Base-by-base conservation (phyloP, 2,888 invertebrate genomes). In the Drosophila percnosoma region DNA sequence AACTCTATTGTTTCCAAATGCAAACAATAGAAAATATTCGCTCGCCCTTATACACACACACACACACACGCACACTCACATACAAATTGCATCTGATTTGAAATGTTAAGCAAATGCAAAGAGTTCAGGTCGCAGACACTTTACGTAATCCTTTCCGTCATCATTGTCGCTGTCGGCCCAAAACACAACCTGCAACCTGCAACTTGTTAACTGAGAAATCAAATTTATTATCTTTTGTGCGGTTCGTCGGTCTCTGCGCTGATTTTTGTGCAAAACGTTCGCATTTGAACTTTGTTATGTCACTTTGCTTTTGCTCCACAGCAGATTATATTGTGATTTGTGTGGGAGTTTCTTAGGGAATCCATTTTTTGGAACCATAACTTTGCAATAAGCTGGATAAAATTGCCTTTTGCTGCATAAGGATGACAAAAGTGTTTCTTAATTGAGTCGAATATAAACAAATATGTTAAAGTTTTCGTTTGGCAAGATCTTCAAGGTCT, bases 211-310 rank as follows among this genome's bases (percentile, higher is more conserved):
- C 73, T 65, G 51, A 70, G 54, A 68, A 64, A 67, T 66, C 67
- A 69, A 81, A 81, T 84, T 70, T 84, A 87, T 84, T 83, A 83
- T 83, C 87, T 89, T 78, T 86, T 89, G 76, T 86, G 55, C 40
- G 29, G 49, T 53, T 74, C 42, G n/a, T 38, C 24, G 38, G 34
- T 48, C 15, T 38, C n/a, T 67, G 71, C 71, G 71, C 67, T 62
- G 51, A 68, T 67, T 60, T 68, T 54, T 54, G 11, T 38, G 73
- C 87, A 78, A 89, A 89, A 76, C 72, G 78, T 65, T 81, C 79
- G 58, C 78, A 78, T 85, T 84, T 86, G 83, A 89, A 89, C 88
- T 85, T 83, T 89, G 89, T 87, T 87, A 87, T 87, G 87, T 86
- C 87, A 89, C 70, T 83, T 80, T 83, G 82, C 76, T 85, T 89